phyloP scores from a whole-genome alignment of 2,888 invertebrate genomes.

The Drosophila demipolita region DNA sequence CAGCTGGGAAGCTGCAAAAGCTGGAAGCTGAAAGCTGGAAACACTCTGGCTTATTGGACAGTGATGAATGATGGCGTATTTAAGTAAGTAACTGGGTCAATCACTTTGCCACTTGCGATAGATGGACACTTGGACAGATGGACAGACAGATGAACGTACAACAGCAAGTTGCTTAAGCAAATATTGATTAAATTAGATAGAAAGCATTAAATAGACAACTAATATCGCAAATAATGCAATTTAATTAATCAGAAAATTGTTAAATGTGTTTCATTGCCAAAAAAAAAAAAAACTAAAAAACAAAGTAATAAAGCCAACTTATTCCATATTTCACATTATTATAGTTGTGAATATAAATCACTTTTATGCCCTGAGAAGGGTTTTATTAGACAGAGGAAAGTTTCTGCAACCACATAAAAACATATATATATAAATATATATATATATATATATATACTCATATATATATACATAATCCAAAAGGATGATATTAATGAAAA shows the following conservation, averaged over 20 bases:
- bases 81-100: conserved; percentile 36
- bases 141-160: background rate
- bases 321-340: background rate
- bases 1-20: conserved; percentile 3
- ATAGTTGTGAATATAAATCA: background rate
- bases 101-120: conserved; percentile 9
- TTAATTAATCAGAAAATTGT: background rate
- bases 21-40: conserved; percentile 5
- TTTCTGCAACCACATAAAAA: background rate
- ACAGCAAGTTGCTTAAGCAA: conserved; percentile 17
- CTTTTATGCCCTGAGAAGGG: background rate
- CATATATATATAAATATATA: background rate
- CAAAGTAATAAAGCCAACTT: background rate
- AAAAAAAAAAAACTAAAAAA: background rate
- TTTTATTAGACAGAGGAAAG: background rate
- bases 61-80: conserved; percentile 40
- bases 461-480: background rate
- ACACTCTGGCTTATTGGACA: conserved; percentile 47
- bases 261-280: background rate
- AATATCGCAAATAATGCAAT: background rate
- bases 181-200: conserved; percentile 5
- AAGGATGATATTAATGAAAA: background rate
- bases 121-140: background rate
- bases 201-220: background rate
- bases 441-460: background rate